Evolutionary conservation across 2,797 vertebrate genomes (phyloP).

Genomic region (Gorsachius magnificus): DNA sequence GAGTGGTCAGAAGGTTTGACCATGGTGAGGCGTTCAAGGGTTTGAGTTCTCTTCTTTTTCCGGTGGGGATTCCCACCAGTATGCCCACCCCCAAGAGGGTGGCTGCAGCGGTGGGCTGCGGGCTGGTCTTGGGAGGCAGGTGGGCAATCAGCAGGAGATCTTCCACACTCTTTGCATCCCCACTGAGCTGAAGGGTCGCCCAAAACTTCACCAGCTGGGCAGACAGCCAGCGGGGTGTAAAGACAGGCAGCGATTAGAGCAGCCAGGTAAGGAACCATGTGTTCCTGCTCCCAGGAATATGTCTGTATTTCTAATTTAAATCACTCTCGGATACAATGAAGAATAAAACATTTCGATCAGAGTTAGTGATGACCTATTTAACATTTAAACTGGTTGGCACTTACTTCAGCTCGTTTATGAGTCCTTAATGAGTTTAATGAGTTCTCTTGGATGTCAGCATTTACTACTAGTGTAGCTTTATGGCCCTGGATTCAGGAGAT

Average conservation of each 20-base stretch:
- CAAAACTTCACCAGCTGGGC: background rate
- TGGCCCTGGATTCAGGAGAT: background rate
- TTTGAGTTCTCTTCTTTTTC: background rate
- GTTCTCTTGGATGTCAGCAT: conserved; percentile 73
- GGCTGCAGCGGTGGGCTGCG: background rate
- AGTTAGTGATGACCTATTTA: conserved; percentile 68
- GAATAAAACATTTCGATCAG: conserved; percentile 72
- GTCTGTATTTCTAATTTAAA: conserved; percentile 47
- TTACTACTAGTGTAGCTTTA: conserved; percentile 53
- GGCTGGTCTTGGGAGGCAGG: background rate
- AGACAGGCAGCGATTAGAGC: background rate
- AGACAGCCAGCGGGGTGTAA: background rate
- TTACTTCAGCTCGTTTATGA: conserved; percentile 62
- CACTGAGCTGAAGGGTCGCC: background rate
- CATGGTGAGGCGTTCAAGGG: fast-evolving
- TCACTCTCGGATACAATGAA: conserved; percentile 39
- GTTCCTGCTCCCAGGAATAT: conserved; percentile 35
- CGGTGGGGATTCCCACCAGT: background rate
- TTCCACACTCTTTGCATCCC: background rate
- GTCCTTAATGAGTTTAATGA: conserved; percentile 70
- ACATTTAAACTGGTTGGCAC: conserved; percentile 73
- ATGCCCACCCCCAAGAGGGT: background rate
- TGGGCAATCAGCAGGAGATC: background rate
- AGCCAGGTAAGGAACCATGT: background rate
- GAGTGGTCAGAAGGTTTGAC: background rate